A percentile compares a stretch with the other conserved stretches of the same genome.
These are phyloP conservation scores for Pararge aegeria DNA, from an alignment of 1,140 invertebrate genomes.

Conservation along the genomic window DNA sequence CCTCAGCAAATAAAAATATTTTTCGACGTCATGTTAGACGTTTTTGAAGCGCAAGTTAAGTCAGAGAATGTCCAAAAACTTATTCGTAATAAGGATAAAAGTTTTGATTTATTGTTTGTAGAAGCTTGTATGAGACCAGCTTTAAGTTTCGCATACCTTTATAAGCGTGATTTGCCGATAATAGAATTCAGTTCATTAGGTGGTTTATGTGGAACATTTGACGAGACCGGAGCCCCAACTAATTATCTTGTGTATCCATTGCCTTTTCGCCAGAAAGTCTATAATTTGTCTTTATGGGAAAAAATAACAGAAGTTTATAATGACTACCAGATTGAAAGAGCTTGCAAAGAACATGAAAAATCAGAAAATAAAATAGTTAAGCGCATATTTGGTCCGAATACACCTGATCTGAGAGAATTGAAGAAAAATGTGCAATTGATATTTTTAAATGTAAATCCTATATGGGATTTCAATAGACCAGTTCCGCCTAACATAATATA, in stretches of 20 bases:
- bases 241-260: slow-evolving; percentile 37
- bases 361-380: slow-evolving; percentile 27
- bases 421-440: slow-evolving; percentile 75
- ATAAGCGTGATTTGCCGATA: no score
- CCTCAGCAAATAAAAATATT: neutral
- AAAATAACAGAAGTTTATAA: slow-evolving; percentile 36
- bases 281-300: slow-evolving; percentile 34
- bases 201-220: slow-evolving; percentile 22
- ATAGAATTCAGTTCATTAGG: slow-evolving; percentile 44
- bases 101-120: slow-evolving; percentile 50
- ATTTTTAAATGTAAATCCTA: slow-evolving; percentile 74
- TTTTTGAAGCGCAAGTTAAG: slow-evolving; percentile 40
- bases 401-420: slow-evolving; percentile 44
- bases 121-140: slow-evolving; percentile 36
- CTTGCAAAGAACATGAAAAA: neutral
- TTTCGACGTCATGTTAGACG: neutral
- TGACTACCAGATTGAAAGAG: slow-evolving; percentile 6
- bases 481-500: slow-evolving; percentile 66
- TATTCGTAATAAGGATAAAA: slow-evolving; percentile 27
- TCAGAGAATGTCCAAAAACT: slow-evolving; percentile 38
- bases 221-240: slow-evolving; percentile 29
- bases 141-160: slow-evolving; percentile 46
- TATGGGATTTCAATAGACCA: slow-evolving; percentile 63
- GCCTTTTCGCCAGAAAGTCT: slow-evolving; percentile 24
- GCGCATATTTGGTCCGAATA: slow-evolving; percentile 31